A percentile compares a stretch with the other conserved stretches of the same genome.
phyloP scores from a whole-genome alignment of 1,140 invertebrate species.

The Halictus rubicundus region DNA sequence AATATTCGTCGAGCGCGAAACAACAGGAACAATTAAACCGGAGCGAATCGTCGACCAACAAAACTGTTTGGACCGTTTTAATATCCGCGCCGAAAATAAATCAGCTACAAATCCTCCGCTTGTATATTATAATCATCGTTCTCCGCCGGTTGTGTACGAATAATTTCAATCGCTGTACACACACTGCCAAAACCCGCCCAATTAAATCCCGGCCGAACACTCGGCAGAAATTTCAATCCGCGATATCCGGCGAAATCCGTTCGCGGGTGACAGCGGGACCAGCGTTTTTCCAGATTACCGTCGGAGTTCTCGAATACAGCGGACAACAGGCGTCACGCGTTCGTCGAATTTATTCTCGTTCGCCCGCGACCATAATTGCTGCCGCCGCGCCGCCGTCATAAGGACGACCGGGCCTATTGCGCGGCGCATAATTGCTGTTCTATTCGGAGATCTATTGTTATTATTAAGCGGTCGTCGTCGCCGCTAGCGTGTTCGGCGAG shows the following conservation, averaged over 20 bases:
- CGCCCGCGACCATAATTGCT: background rate
- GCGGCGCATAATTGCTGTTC: slow-evolving; percentile 1
- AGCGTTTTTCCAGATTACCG: background rate
- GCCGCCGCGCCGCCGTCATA: background rate
- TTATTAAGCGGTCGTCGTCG: background rate
- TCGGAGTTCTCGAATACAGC: background rate
- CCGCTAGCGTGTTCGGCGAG: background rate
- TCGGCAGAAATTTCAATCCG: too few species aligned
- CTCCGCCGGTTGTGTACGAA: too few species aligned
- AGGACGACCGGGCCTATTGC: background rate
- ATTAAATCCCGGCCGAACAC: too few species aligned
- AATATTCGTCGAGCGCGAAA: too few species aligned
- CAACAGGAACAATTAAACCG: too few species aligned
- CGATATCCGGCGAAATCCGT: background rate
- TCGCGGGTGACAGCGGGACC: background rate
- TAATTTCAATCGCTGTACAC: too few species aligned
- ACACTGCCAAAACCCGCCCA: too few species aligned
- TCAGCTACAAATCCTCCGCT: too few species aligned
- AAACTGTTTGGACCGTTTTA: too few species aligned
- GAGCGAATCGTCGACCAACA: too few species aligned
- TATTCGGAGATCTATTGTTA: background rate
- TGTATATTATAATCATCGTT: too few species aligned
- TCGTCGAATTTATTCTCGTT: background rate
- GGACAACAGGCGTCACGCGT: background rate
- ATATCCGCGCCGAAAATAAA: too few species aligned